These are phyloP conservation scores for Plectropomus leopardus DNA, from an alignment of 2,113 vertebrate genomes.

Conservation along the genomic window DNA sequence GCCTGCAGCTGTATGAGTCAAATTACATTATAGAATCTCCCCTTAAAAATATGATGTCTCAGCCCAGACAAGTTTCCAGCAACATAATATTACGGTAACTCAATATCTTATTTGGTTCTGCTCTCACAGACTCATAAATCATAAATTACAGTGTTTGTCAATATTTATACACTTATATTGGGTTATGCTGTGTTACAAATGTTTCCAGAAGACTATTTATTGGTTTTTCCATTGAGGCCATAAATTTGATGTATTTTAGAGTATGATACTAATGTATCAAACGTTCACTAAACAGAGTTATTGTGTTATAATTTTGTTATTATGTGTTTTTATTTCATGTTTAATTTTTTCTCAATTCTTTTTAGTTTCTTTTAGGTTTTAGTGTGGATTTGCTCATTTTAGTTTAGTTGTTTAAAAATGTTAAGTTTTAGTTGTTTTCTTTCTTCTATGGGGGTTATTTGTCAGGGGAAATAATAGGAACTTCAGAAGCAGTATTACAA, in stretches of 20 bases:
- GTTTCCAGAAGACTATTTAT: not conserved
- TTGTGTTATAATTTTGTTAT: too few species aligned
- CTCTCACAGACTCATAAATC: conserved; percentile 6
- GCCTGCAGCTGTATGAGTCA: not conserved
- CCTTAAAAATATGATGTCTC: not conserved
- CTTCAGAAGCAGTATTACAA: too few species aligned
- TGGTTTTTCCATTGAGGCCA: not conserved
- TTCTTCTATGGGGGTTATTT: too few species aligned
- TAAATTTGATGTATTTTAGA: not conserved
- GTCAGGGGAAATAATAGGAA: too few species aligned
- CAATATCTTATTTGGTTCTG: not conserved
- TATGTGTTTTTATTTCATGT: too few species aligned
- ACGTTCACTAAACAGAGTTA: not conserved
- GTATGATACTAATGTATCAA: too few species aligned
- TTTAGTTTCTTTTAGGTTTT: too few species aligned
- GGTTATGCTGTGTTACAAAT: not conserved
- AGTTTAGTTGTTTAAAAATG: too few species aligned
- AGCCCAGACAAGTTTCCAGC: conserved; percentile 2
- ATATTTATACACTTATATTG: not conserved
- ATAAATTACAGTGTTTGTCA: not conserved
- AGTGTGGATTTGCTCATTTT: too few species aligned
- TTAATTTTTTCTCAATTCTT: too few species aligned
- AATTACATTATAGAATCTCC: not conserved
- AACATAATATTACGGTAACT: not conserved
- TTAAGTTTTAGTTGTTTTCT: too few species aligned